Conservation (phyloP, 64 coral and sea anemone genomes). For the Porites lutea region DNA sequence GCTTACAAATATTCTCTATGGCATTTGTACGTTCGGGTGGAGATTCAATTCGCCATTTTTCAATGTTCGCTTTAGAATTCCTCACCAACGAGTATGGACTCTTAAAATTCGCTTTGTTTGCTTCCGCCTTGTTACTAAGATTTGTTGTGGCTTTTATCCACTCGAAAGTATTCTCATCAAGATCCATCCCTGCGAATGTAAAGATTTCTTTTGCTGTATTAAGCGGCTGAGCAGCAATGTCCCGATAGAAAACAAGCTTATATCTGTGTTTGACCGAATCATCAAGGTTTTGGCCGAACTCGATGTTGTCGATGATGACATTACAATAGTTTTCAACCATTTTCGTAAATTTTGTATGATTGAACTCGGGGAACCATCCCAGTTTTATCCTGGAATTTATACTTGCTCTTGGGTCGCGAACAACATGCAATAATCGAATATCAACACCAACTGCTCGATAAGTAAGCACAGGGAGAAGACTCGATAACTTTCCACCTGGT, state of each 20-base stretch:
- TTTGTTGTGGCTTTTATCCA: conserved; percentile 27
- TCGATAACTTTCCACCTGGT: conserved; percentile 1
- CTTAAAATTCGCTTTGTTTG: background rate
- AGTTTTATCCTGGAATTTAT: conserved; percentile 40
- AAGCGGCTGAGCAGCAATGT: conserved; percentile 1
- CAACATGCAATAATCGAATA: conserved; percentile 28
- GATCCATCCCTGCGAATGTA: background rate
- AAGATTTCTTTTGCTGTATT: conserved; percentile 1
- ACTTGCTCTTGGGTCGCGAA: conserved; percentile 38
- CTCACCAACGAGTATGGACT: conserved; percentile 25
- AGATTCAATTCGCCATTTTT: conserved; percentile 6
- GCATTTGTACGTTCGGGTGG: background rate
- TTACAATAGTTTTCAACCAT: conserved; percentile 17
- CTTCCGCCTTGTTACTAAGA: background rate
- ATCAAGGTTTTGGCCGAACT: conserved; percentile 4
- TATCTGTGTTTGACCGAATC: conserved; percentile 14
- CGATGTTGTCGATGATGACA: background rate
- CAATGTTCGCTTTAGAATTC: conserved; percentile 22
- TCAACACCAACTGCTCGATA: background rate
- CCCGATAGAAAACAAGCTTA: conserved; percentile 24
- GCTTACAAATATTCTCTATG: conserved; percentile 11
- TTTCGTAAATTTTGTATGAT: background rate
- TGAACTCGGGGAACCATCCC: conserved; percentile 16
- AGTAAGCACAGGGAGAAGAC: background rate
- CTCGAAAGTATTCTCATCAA: background rate